Percentiles rank a stretch among this genome's conserved stretches.
These are phyloP conservation scores for Neuroscelio doddi DNA, from an alignment of 2,888 invertebrate genomes.

Conservation along the genomic window DNA sequence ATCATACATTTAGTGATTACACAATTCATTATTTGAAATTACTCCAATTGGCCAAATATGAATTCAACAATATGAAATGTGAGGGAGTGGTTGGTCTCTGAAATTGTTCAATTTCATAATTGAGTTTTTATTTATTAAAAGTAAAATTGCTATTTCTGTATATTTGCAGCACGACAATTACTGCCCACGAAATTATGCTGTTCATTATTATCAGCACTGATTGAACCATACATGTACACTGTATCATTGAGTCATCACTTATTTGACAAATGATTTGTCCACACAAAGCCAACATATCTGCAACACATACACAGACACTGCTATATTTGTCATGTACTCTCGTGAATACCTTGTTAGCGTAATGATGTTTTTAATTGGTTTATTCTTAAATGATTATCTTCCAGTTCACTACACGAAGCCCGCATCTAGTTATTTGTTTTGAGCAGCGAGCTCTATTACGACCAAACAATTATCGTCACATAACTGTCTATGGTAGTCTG, in stretches of 20 bases:
- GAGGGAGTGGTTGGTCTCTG: too few species aligned
- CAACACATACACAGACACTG: conserved; percentile 5
- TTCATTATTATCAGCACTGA: conserved; percentile 18
- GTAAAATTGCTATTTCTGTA: too few species aligned
- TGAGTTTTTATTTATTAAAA: too few species aligned
- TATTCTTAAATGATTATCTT: conserved; percentile 25
- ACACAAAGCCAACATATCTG: conserved; percentile 19
- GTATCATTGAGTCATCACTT: conserved; percentile 33
- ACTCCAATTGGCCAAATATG: too few species aligned
- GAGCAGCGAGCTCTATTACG: conserved; percentile 9
- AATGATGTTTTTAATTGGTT: conserved; percentile 23
- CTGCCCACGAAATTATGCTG: neutral
- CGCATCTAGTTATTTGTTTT: conserved; percentile 16
- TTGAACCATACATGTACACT: conserved; percentile 18
- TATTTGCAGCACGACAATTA: too few species aligned
- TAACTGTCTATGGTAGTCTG: conserved; percentile 1
- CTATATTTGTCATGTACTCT: conserved; percentile 11
- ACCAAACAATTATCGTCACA: conserved; percentile 12
- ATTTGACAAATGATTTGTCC: conserved; percentile 26
- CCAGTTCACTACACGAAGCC: conserved; percentile 15
- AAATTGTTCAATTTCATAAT: too few species aligned
- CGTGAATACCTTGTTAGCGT: conserved; percentile 12
- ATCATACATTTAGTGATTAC: neutral
- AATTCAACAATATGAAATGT: too few species aligned
- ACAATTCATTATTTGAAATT: neutral